A percentile compares a stretch with the other conserved stretches of the same genome.
phyloP scores from a whole-genome alignment of 1,140 invertebrate genomes.

The Cataglyphis hispanica region DNA sequence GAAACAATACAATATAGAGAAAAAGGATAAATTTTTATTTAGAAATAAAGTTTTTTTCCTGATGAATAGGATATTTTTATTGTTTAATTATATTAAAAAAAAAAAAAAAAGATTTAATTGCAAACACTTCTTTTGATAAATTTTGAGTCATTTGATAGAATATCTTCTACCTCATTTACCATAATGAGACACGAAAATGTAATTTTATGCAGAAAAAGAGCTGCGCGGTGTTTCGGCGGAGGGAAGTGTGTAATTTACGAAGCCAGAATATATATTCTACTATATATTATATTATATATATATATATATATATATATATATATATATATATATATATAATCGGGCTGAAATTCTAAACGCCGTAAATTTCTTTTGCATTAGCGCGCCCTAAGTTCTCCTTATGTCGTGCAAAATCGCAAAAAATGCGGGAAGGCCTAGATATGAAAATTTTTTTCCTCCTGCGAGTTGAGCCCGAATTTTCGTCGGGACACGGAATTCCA shows the following conservation, averaged over 20 bases:
- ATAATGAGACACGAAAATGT: not conserved
- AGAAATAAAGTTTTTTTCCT: not conserved
- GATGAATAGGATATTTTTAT: not conserved
- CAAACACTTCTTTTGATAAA: constrained; percentile 2
- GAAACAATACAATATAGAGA: not conserved
- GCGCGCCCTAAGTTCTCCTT: not conserved
- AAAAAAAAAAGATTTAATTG: not conserved
- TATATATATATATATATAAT: constrained; percentile 19
- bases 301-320: too few relatives aligned
- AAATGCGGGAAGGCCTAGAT: not conserved
- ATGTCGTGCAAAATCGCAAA: not conserved
- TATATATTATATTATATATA: too few relatives aligned
- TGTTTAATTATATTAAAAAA: not conserved
- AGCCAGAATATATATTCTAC: too few relatives aligned
- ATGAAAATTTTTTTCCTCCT: not conserved
- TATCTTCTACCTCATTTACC: not conserved
- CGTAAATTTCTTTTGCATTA: not conserved
- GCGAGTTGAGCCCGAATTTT: constrained; percentile 2
- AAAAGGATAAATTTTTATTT: too few relatives aligned
- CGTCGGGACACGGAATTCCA: not conserved
- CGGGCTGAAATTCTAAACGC: not conserved
- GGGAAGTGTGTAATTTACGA: constrained; percentile 13
- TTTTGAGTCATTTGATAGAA: not conserved
- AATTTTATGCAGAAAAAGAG: not conserved
- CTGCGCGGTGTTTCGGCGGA: not conserved